Evolutionary conservation across 2,797 vertebrate species (phyloP), one percentile per base, ranked within the genome.

Genomic region (Alauda arvensis): DNA sequence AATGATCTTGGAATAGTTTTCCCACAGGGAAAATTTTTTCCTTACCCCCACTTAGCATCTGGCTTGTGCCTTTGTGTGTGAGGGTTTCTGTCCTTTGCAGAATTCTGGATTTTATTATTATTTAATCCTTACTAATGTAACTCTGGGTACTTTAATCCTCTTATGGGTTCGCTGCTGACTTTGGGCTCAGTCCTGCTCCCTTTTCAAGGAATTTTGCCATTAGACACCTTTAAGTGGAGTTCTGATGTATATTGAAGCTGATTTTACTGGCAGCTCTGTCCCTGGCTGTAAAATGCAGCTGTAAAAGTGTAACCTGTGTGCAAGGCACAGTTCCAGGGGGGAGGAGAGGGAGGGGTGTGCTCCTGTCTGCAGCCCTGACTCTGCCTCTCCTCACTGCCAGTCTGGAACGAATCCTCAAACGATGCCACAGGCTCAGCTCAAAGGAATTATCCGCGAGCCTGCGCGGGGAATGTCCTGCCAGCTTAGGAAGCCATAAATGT

Each of bases 71-170:
- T 83, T 78, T 76, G 45, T 77, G 69, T 60, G 55, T 2, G 14
- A 79, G 68, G 34, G 53, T 77, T 93, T 83, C 77, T 71, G 31
- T 86, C 69, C 93, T 81, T 88, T 92, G 83, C 87, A 93, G 39
- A 84, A 74, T 82, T 86, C 87, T 93, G 92, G 89, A 75, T 86
- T 91, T 93, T 89, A 86, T 93, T 91, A 82, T 76, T 79, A 65
- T 89, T 94, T 94, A 86, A 93, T 92, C 77, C 51, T 88, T 77
- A n/a, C 68, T 91, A 78, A 86, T 77, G 39, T 77, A 91, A 77
- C 43, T 79, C 43, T 55, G 81, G 68, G 83, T 87, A 82, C 55
- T 88, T 84, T 77, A 92, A 92, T 92, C 75, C 65, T 86, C 71
- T 71, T 89, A 70, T 29, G 59, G 45, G 69, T 43, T 88, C 92